Conservation (phyloP, 2,797 vertebrate genomes). For the Myotis pilosus region DNA sequence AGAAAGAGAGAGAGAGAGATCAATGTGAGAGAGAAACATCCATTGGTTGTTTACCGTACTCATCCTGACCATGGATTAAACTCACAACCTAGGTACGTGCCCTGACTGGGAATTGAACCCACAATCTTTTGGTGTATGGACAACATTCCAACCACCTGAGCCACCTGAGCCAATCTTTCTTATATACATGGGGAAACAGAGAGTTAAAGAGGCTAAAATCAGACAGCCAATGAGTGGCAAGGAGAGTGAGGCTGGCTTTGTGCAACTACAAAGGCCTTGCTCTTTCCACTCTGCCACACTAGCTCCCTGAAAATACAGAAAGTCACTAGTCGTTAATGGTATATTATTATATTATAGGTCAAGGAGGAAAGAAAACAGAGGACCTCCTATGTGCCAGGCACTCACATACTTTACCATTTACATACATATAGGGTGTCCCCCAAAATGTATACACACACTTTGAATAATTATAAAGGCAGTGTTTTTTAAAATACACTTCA, state of each 20-base stretch:
- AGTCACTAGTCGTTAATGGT: not conserved
- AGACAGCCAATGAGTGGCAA: not conserved
- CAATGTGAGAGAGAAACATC: not conserved
- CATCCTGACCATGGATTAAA: not conserved
- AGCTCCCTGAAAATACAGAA: not conserved
- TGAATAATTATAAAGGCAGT: too few species aligned
- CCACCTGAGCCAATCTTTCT: not conserved
- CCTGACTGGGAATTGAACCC: not conserved
- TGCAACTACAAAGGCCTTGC: not conserved
- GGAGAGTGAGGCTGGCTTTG: not conserved
- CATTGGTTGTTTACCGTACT: not conserved
- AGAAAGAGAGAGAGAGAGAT: not conserved
- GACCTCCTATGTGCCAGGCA: not conserved
- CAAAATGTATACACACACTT: too few species aligned
- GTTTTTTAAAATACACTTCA: too few species aligned
- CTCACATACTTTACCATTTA: not conserved
- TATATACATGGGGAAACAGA: not conserved
- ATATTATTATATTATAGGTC: not conserved
- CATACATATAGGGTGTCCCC: not conserved
- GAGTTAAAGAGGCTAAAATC: constrained; percentile 18
- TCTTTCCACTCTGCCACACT: not conserved
- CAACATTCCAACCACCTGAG: not conserved
- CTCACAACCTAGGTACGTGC: not conserved
- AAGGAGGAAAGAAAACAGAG: not conserved
- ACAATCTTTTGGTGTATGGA: not conserved